Conservation (phyloP, 2,797 vertebrate genomes). For the Characodon lateralis region DNA sequence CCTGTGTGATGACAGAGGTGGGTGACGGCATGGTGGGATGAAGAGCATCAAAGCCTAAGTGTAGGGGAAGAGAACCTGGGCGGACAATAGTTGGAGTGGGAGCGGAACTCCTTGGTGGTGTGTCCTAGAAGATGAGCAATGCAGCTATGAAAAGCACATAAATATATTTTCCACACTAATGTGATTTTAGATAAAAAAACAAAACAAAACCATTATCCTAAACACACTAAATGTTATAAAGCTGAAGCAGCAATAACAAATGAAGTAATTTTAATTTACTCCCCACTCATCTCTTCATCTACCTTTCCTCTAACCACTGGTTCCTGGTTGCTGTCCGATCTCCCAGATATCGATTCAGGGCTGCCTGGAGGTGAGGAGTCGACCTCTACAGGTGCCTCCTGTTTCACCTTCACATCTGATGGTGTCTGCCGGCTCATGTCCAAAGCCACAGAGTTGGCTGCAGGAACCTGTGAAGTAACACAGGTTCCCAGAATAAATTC, state of each 20-base stretch:
- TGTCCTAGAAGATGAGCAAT: constrained; percentile 74
- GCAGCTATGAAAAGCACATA: not conserved
- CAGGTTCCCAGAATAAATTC: not conserved
- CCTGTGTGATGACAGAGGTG: constrained; percentile 97
- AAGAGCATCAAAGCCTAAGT: constrained; percentile 90
- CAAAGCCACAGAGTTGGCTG: constrained; percentile 80
- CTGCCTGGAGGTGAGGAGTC: constrained; percentile 90
- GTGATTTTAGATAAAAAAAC: not conserved
- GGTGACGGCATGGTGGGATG: constrained; percentile 96
- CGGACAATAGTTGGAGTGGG: constrained; percentile 94
- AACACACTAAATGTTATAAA: not conserved
- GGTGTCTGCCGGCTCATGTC: constrained; percentile 86
- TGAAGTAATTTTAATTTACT: not conserved
- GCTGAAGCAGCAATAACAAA: not conserved
- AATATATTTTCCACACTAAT: not conserved
- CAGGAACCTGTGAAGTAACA: constrained; percentile 67
- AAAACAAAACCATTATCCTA: not conserved
- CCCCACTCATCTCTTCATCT: constrained; percentile 5
- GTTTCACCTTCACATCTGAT: constrained; percentile 92
- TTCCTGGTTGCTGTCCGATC: constrained; percentile 73
- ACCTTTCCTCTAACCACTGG: constrained; percentile 70
- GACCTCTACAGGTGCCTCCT: constrained; percentile 92
- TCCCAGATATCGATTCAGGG: constrained; percentile 81
- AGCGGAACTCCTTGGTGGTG: constrained; percentile 85
- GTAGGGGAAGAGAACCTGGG: constrained; percentile 93